Base-by-base conservation (phyloP, 2,113 vertebrate species). In the Acanthochromis polyacanthus region DNA sequence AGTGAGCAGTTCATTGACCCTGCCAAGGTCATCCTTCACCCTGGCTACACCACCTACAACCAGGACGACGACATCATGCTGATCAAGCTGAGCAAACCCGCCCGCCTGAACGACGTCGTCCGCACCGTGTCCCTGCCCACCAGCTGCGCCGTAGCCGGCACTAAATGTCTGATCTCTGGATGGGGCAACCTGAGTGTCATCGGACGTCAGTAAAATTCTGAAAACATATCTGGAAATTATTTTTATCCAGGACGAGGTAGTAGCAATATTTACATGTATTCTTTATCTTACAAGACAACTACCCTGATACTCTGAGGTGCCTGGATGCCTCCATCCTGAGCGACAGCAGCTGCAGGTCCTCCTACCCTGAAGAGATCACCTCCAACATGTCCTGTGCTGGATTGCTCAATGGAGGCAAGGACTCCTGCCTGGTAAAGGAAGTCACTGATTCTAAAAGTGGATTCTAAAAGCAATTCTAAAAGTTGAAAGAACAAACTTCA, bases 401-500 rank as follows among this genome's bases (percentile, higher is more conserved):
- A 83, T 97, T 80, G 90, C 7, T 97, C 0, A 95, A 96, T 73
- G 97, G 96, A 85, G 96, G 95, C 76, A 97, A 96, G 83, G 96
- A 97, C 70, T 96, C 96, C 48, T 97, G 97, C 93, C 96, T 97
- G 96, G 97, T 97, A 88, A n/a, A n/a, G n/a, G 20, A 23, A 46
- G 16, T 50, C 48, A 50, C 48, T 3, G 11, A 16, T 28, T 43
- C 20, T 46, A 6, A 14, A 23, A 25, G 10, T 38, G 4, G 23
- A 57, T 4, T n/a, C n/a, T n/a, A n/a, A n/a, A n/a, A n/a, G n/a
- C n/a, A n/a, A n/a, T n/a, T n/a, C n/a, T n/a, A n/a, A n/a, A n/a
- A n/a, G n/a, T n/a, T n/a, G n/a, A n/a, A n/a, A 30, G 4, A 14
- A 0, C 36, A 36, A 8, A 43, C 5, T 3, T 67, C 45, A 19